Evolutionary conservation across 2,113 vertebrate species (phyloP).

Genomic region (Cricetomys ansorgei): DNA sequence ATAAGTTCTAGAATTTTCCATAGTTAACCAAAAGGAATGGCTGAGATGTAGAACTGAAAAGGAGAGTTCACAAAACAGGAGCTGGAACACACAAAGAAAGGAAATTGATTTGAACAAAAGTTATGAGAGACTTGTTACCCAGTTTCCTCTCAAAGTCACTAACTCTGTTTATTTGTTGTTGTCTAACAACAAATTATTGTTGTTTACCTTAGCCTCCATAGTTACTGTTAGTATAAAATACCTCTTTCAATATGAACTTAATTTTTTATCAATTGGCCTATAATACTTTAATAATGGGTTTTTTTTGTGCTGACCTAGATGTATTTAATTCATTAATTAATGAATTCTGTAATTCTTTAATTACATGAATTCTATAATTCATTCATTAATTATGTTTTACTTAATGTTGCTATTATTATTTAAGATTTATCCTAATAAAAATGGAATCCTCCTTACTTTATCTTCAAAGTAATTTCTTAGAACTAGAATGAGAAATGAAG

Average conservation of each 20-base stretch:
- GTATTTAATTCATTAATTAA: too few relatives aligned
- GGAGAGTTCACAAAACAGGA: neutral
- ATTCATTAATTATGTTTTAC: neutral
- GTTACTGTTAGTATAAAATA: neutral
- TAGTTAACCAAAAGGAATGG: neutral
- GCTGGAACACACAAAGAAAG: neutral
- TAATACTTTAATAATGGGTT: neutral
- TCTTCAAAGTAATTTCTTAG: neutral
- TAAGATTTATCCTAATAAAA: neutral
- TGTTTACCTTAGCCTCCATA: neutral
- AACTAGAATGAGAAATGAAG: neutral
- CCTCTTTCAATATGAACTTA: neutral
- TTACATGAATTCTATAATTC: neutral
- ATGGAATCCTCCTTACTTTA: neutral
- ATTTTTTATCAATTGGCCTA: neutral
- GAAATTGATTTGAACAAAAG: neutral
- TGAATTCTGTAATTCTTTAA: neutral
- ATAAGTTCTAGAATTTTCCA: neutral
- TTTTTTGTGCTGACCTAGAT: neutral
- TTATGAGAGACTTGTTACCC: neutral
- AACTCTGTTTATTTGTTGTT: neutral
- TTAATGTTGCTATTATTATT: neutral
- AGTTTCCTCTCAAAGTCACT: neutral
- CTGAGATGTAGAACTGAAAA: neutral
- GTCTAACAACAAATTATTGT: neutral